Base-by-base conservation (phyloP, 2,113 vertebrate species). In the Crypturellus undulatus region DNA sequence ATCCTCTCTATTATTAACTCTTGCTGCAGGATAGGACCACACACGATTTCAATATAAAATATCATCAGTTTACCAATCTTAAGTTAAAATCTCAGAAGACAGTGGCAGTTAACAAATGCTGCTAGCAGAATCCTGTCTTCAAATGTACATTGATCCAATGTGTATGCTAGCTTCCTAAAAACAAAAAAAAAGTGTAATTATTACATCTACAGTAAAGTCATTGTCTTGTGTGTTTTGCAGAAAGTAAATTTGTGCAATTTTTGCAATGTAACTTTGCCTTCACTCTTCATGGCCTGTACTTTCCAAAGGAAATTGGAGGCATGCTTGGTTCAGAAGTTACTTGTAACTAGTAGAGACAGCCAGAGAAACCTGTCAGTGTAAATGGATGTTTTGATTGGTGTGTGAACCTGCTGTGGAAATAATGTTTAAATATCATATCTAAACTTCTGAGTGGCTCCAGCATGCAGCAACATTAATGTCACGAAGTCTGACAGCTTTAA, bases 1-100 rank as follows among this genome's bases (percentile, higher is more conserved):
- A 94, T 95, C 92, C 87, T 86, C 95, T 83, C 79, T 94, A 32
- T 91, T 96, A 90, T 90, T 94, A 95, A 80, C 93, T 77, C 28
- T 69, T 93, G 65, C 62, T 88, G 52, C 69, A 90, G 92, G 69
- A 42, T 52, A 81, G 86, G 62, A 58, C 36, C 36, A 54, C 17
- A 38, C 65, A 17, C 42, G 22, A 80, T 87, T 91, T 78, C 69
- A 71, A 12, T 64, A 47, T 19, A 43, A 96, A 92, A 68, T 67
- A n/a, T 12, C 62, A 22, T 43, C 22, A 43, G 20, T 47, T 42
- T 87, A 51, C 34, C 13, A 30, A 76, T 12, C 7, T 79, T 5
- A 79, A 91, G 28, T 58, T 88, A 49, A 79, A 62, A 83, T 84
- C 3, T 68, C 25, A 19, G 69, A 52, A 52, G 19, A 47, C 1